These are phyloP conservation scores for Passer montanus DNA, from an alignment of 2,113 vertebrate genomes.

Conservation along the genomic window DNA sequence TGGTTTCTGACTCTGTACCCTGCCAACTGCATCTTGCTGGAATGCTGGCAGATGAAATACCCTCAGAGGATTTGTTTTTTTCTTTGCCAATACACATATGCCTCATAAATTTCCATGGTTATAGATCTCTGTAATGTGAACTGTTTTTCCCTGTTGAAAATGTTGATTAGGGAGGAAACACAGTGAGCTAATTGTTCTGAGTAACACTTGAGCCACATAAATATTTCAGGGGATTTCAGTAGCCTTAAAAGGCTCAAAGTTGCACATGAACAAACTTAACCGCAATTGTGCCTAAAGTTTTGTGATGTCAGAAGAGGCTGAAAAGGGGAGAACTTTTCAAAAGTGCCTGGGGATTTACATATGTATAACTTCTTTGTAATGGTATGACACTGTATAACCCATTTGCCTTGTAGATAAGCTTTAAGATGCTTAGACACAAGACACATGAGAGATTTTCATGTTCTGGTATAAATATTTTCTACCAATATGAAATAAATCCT, in stretches of 20 bases:
- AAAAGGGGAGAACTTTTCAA: background rate
- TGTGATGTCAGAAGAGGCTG: background rate
- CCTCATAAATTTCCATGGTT: conserved; percentile 16
- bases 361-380: background rate
- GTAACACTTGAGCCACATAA: conserved; percentile 8
- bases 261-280: conserved; percentile 11
- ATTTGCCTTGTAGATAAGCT: conserved; percentile 32
- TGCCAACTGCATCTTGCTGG: background rate
- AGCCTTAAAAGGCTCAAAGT: conserved; percentile 16
- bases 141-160: background rate
- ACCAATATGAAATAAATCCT: background rate
- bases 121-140: background rate
- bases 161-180: conserved; percentile 18
- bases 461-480: conserved; percentile 8
- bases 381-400: background rate
- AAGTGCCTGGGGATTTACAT: background rate
- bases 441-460: background rate
- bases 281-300: background rate
- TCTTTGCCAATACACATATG: background rate
- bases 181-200: conserved; percentile 28
- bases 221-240: conserved; percentile 44
- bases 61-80: background rate
- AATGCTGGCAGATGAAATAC: background rate
- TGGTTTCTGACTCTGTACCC: background rate
- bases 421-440: background rate